Evolutionary conservation across 2,888 invertebrate species (phyloP).

Genomic region (Drosophila imparisetae): DNA sequence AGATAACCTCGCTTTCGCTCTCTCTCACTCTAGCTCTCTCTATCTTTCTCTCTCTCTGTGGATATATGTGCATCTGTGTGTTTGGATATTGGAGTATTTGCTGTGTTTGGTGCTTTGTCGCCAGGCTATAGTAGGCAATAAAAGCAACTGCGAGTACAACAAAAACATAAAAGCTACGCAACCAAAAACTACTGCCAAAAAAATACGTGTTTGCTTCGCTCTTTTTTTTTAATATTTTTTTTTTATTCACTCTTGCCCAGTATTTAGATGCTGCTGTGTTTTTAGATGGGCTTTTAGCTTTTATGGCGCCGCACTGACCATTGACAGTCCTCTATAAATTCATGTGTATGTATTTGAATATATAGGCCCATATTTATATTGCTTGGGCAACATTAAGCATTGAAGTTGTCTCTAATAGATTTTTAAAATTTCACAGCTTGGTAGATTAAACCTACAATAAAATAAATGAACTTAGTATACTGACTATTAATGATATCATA

Average conservation of each 20-base stretch:
- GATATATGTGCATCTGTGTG: conserved; percentile 5
- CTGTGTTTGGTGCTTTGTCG: conserved; percentile 60
- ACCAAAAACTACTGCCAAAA: conserved; percentile 72
- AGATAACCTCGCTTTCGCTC: conserved; percentile 47
- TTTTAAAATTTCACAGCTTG: conserved; percentile 3
- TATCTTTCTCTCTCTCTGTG: neutral
- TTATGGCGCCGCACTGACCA: conserved; percentile 52
- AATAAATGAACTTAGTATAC: neutral
- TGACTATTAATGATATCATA: neutral
- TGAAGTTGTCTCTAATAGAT: conserved; percentile 10
- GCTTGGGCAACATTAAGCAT: conserved; percentile 23
- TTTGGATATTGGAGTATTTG: conserved; percentile 35
- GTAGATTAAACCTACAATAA: neutral
- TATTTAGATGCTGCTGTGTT: conserved; percentile 58
- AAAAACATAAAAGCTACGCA: conserved; percentile 42
- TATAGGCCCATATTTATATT: conserved; percentile 9
- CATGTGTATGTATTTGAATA: conserved; percentile 6
- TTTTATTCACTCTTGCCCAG: conserved; percentile 54
- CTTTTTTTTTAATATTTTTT: conserved; percentile 36
- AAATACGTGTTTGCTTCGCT: conserved; percentile 53
- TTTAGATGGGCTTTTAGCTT: conserved; percentile 43
- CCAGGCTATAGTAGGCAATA: conserved; percentile 59
- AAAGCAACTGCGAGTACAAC: conserved; percentile 56
- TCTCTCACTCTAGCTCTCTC: neutral
- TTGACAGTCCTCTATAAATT: conserved; percentile 27